Conservation (phyloP, 2,888 invertebrate genomes). For the Elaeidobius kamerunicus region DNA sequence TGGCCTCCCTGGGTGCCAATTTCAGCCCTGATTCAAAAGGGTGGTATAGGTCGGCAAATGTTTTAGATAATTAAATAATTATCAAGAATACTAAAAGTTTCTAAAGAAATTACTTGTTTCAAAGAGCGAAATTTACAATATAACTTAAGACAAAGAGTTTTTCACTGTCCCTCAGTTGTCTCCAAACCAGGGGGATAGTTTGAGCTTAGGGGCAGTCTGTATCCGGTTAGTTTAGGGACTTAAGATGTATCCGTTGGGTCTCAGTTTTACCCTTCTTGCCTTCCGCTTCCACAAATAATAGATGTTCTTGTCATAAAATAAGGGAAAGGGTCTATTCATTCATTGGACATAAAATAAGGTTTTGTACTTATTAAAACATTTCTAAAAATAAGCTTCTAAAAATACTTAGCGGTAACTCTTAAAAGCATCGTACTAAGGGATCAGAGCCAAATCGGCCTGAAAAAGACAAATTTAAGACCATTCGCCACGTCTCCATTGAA, state of each 20-base stretch:
- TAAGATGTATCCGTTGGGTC: conserved; percentile 7
- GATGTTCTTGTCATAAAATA: conserved; percentile 12
- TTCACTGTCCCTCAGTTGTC: no score
- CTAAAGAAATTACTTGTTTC: no score
- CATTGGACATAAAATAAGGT: no score
- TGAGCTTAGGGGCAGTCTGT: conserved; percentile 15
- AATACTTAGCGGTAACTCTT: no score
- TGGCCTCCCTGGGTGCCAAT: conserved; percentile 20
- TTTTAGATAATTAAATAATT: no score
- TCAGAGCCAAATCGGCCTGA: no score
- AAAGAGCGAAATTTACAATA: no score
- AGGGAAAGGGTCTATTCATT: conserved; percentile 6
- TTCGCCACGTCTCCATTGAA: conserved; percentile 9
- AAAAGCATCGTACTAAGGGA: no score
- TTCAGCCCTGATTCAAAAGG: conserved; percentile 16
- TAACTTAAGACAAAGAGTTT: no score
- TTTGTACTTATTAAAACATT: no score
- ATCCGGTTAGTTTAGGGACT: conserved; percentile 17
- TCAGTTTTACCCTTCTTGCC: conserved; percentile 15
- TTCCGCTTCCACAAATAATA: conserved; percentile 14
- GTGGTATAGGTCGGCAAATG: conserved; percentile 1
- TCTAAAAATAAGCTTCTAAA: no score
- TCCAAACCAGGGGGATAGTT: conserved; percentile 8
- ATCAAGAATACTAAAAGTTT: no score
- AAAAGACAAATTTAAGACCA: conserved; percentile 13